A percentile compares a stretch with the other conserved stretches of the same genome.
Evolutionary conservation across 1,140 invertebrate genomes (phyloP).

Genomic region (Dysdera silvatica): DNA sequence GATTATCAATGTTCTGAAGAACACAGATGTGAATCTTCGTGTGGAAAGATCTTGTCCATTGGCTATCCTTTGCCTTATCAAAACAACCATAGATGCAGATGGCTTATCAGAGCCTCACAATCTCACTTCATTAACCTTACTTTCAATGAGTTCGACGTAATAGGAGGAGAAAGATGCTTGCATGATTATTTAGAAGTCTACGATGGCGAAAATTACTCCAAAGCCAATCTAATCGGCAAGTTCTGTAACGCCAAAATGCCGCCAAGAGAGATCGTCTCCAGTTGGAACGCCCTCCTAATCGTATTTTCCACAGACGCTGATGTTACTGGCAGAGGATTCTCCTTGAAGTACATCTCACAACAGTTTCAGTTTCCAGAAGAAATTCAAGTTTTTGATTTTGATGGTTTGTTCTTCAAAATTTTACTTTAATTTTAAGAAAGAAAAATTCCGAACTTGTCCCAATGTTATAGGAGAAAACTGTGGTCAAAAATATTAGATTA

Average conservation of each 20-base stretch:
- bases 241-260: conserved; percentile 36
- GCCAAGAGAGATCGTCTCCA: conserved; percentile 31
- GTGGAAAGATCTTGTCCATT: conserved; percentile 35
- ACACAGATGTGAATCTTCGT: conserved; percentile 31
- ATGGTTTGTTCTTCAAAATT: conserved; percentile 19
- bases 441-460: too few relatives aligned
- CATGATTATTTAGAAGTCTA: conserved; percentile 36
- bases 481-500: too few relatives aligned
- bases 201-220: conserved; percentile 28
- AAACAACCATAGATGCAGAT: conserved; percentile 37
- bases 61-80: conserved; percentile 36
- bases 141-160: conserved; percentile 37
- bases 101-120: conserved; percentile 34
- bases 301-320: conserved; percentile 36
- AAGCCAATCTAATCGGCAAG: conserved; percentile 32
- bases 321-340: conserved; percentile 34
- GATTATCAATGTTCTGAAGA: conserved; percentile 32
- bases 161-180: conserved; percentile 32
- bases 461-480: too few relatives aligned
- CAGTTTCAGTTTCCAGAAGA: conserved; percentile 30
- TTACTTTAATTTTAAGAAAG: background rate
- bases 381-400: conserved; percentile 21
- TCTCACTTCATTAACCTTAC: conserved; percentile 37
- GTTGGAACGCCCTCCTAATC: conserved; percentile 35
- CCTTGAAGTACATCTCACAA: conserved; percentile 31